Percentiles rank a stretch among this genome's conserved stretches.
Conservation (phyloP, 2,113 vertebrate species). For the human region DNA sequence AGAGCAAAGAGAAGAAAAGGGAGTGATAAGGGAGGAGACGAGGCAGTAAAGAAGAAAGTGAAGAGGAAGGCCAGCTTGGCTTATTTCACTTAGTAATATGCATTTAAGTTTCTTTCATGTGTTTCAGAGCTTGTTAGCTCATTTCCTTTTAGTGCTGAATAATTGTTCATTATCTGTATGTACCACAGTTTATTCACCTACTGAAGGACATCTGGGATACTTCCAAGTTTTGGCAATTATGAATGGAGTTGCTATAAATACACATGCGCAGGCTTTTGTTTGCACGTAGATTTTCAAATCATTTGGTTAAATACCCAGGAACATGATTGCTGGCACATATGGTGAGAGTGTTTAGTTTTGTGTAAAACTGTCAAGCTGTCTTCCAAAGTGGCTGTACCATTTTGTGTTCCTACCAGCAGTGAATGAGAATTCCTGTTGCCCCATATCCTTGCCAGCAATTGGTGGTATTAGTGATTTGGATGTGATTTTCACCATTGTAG, state of each 20-base stretch:
- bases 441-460: not conserved
- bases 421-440: not conserved
- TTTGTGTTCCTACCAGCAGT: not conserved
- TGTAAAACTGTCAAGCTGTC: not conserved
- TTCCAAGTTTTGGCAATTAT: not conserved
- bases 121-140: not conserved
- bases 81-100: not conserved
- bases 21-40: too few species aligned
- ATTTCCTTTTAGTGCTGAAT: not conserved
- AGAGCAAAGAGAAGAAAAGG: too few species aligned
- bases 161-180: not conserved
- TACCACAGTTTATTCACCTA: not conserved
- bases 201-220: not conserved
- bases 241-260: not conserved
- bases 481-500: not conserved
- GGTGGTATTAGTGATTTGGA: not conserved
- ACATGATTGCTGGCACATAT: not conserved
- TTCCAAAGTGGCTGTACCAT: not conserved
- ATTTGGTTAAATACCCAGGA: not conserved
- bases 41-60: too few species aligned
- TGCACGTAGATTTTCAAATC: not conserved
- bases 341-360: not conserved
- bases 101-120: not conserved
- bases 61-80: not conserved
- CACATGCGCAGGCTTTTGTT: not conserved